A percentile compares a stretch with the other conserved stretches of the same genome.
Evolutionary conservation across 2,797 vertebrate species (phyloP).

Genomic region (Hyperoplus lanceolatus): DNA sequence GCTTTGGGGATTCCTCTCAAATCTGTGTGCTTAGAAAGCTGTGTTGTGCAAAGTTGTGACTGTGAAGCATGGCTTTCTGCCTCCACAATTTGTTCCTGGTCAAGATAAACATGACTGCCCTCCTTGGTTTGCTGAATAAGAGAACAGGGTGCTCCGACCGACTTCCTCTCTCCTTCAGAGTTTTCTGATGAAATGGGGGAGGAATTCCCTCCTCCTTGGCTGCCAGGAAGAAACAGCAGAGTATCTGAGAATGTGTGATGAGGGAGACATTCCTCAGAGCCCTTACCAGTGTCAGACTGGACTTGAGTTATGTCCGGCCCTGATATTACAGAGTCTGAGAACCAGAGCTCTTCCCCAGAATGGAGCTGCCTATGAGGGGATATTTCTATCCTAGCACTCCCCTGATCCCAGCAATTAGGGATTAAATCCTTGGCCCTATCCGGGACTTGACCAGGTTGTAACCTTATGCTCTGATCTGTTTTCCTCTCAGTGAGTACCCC

Average conservation of each 20-base stretch:
- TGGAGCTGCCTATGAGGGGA: slow-evolving; percentile 4
- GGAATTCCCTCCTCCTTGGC: slow-evolving; percentile 31
- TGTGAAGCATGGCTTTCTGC: slow-evolving; percentile 23
- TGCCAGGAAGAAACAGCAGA: slow-evolving; percentile 39
- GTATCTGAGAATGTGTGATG: slow-evolving; percentile 24
- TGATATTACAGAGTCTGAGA: slow-evolving; percentile 2
- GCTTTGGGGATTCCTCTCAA: slow-evolving; percentile 10
- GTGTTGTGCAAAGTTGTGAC: slow-evolving; percentile 35
- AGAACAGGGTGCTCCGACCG: slow-evolving; percentile 24
- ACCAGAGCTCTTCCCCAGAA: slow-evolving; percentile 18
- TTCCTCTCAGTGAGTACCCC: slow-evolving; percentile 18
- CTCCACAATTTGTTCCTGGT: slow-evolving; percentile 38
- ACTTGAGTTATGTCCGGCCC: slow-evolving; percentile 20
- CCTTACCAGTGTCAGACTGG: slow-evolving; percentile 29
- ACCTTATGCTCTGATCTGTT: slow-evolving; percentile 6
- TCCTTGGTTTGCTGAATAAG: slow-evolving; percentile 17
- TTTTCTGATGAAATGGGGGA: slow-evolving; percentile 35
- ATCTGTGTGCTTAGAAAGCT: slow-evolving; percentile 26
- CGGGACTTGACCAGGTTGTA: slow-evolving; percentile 8
- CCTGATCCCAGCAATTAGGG: slow-evolving; percentile 21
- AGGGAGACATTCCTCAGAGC: slow-evolving; percentile 30
- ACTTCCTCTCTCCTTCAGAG: slow-evolving; percentile 23
- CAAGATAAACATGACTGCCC: slow-evolving; percentile 27
- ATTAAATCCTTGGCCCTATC: slow-evolving; percentile 32
- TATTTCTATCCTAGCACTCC: slow-evolving; percentile 3